Base-by-base conservation (phyloP, 2,888 invertebrate species). In the Urechis unicinctus region DNA sequence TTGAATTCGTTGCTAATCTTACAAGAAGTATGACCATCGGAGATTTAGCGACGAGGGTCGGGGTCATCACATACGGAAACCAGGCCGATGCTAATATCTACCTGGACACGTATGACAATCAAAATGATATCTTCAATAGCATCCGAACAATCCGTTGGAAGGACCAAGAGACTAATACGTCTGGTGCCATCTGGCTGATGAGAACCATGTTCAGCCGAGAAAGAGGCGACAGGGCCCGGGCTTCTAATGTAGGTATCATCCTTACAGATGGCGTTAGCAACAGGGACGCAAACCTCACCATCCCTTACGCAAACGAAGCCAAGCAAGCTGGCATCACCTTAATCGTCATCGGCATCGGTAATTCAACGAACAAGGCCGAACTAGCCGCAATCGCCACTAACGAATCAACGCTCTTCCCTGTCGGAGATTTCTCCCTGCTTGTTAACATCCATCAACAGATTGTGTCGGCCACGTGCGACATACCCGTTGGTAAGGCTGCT, bases 221-320 rank as follows among this genome's bases (percentile, higher is more conserved):
- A 5, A 66, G 67, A 36, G 74, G 73, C 17, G 73, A 72, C 52
- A 61, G 74, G 3, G 51, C 62, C 9, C 53, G 50, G 31, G 70
- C 68, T 5, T 61, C 63, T 13, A 68, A 69, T 52, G 56, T 69
- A 29, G 65, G 57, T 13, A 53, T 71, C 29, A 58, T 71, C 22
- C 53, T 71, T 30, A 68, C 70, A 1, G 68, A 74, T 51, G 74
- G 74, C 56, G 66, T 68, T 26, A 72, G 72, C 22, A 74, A 71
- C 30, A 28, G 50, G n/a, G 61, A 61, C 50, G 17, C 17, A 9
- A 26, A 56, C n/a, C 28, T 36, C 30, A 56, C 56, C 17, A 41
- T 53, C 25, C 61, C 60, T 22, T 56, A 57, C 45, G 61, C 59
- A 36, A 25, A 53, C 28, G 61, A 55, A 2, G 60, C 58, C n/a